These are phyloP conservation scores for Machaerirhynchus nigripectus DNA, from an alignment of 2,113 vertebrate species.

Conservation along the genomic window DNA sequence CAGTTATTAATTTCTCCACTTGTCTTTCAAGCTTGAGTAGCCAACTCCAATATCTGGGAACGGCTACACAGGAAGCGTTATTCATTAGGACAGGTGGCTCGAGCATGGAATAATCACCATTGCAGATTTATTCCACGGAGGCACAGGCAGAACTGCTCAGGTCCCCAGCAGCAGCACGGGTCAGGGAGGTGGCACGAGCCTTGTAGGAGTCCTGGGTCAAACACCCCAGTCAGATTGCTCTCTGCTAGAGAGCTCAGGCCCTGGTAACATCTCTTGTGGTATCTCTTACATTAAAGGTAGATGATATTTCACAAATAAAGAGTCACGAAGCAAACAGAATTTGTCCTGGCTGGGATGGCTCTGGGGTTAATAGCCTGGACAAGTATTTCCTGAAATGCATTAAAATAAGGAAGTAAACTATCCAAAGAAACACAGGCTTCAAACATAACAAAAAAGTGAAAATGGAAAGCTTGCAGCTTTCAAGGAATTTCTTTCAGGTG, in stretches of 20 bases:
- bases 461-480: background rate
- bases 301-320: background rate
- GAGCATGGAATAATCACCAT: background rate
- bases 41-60: constrained; percentile 7
- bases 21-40: constrained; percentile 52
- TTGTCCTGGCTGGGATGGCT: background rate
- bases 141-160: background rate
- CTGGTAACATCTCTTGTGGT: background rate
- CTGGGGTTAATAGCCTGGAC: background rate
- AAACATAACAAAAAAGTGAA: background rate
- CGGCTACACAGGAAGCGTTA: background rate
- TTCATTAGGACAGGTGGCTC: constrained; percentile 8
- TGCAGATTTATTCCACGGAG: constrained; percentile 20
- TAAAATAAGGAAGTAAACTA: background rate
- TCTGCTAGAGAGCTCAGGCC: background rate
- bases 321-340: background rate
- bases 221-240: background rate
- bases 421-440: background rate
- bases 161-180: background rate
- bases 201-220: background rate
- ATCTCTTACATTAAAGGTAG: background rate
- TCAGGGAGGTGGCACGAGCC: background rate
- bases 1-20: constrained; percentile 6
- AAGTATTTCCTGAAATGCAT: background rate
- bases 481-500: background rate